Evolutionary conservation across 1,140 invertebrate species (phyloP), one percentile per base, ranked within the genome.

Genomic region (Drosophila yakuba): DNA sequence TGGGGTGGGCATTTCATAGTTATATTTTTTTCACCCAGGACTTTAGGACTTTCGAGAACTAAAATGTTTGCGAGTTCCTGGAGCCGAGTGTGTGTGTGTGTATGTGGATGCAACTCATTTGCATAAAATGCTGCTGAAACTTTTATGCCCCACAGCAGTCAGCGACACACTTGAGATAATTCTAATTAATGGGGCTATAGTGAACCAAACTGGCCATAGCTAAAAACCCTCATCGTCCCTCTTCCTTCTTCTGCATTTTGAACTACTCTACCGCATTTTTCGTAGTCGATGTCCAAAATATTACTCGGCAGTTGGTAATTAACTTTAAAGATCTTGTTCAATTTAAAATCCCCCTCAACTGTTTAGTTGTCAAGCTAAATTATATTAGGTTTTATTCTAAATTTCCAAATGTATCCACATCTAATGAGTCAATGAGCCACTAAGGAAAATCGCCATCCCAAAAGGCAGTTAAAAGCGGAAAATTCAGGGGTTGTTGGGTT

Each of bases 401-500:
- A 47, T 28, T 47, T 48, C 17, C 15, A 63, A 78, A 73, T 84
- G 80, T 79, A 86, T 79, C 71, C 69, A 69, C 67, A 83, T 69
- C 71, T 83, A 88, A 88, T 86, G 83, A 86, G 83, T 77, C 83
- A 78, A 68, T 57, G 64, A 48, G 62, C 79, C 78, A 62, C 61
- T 78, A 80, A 76, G 72, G 43, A 44, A 59, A 71, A 76, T 78
- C 44, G 43, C 32, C 36, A 32, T 38, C 56, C 44, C 45, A 32
- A 32, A 32, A 32, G 32, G 35, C 45, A 60, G 45, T 39, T 51
- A 28, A 60, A 51, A 25, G 32, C 35, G 58, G 28, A 32, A 32
- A 32, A 8, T 32, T 32, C 32, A 8, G 32, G 32, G 32, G 7
- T 32, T 32, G 32, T 32, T 32, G 7, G 32, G 32, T 10, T 15